Evolutionary conservation across 2,888 invertebrate species (phyloP).

Genomic region (Acanthosepion lycidas): DNA sequence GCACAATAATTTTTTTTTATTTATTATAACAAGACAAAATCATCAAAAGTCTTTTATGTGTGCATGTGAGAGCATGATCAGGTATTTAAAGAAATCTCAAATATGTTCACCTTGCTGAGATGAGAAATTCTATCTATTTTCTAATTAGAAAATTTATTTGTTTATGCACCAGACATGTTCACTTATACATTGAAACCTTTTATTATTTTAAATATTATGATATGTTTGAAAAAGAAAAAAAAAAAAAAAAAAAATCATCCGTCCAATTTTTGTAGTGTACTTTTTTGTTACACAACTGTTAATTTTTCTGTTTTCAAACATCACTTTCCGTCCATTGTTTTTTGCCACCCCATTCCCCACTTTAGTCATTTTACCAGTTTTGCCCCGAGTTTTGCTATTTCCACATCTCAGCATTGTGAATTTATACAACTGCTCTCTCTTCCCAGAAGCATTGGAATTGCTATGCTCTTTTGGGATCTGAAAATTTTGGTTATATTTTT

Average conservation of each 20-base stretch:
- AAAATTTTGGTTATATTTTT: not conserved
- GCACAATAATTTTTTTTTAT: not conserved
- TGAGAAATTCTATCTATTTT: slow-evolving; percentile 8
- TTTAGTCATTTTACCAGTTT: not conserved
- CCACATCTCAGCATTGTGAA: not conserved
- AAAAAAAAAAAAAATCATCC: not conserved
- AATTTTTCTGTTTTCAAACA: not conserved
- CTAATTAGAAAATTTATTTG: not conserved
- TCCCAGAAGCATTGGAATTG: not conserved
- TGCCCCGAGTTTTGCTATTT: not conserved
- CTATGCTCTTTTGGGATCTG: not conserved
- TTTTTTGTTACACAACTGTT: slow-evolving; percentile 5
- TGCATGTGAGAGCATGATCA: no score
- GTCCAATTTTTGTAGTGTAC: slow-evolving; percentile 33
- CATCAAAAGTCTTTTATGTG: no score
- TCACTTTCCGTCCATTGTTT: slow-evolving; percentile 33
- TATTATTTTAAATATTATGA: not conserved
- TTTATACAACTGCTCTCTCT: not conserved
- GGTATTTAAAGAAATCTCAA: not conserved
- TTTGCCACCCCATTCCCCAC: not conserved
- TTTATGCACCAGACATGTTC: not conserved
- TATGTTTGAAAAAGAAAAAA: not conserved
- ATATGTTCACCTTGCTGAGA: not conserved
- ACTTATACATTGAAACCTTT: not conserved
- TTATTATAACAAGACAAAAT: not conserved